Base-by-base conservation (phyloP, 2,888 invertebrate genomes). In the Phengaris alcon region DNA sequence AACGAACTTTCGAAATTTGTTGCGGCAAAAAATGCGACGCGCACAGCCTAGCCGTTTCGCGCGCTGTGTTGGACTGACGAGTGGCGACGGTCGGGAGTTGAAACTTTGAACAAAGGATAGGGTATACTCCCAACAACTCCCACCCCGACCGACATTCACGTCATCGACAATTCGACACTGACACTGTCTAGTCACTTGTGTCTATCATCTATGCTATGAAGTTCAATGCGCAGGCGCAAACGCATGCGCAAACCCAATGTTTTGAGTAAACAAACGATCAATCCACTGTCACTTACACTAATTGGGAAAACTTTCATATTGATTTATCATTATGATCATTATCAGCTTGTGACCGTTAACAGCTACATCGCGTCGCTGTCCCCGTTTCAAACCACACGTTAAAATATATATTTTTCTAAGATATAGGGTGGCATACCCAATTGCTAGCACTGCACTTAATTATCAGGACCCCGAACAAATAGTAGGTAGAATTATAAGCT, bases 21-120 rank as follows among this genome's bases (percentile, higher is more conserved):
- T 78, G 78, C 79, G 80, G 83, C 79, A 80, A 80, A 79, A 82
- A 79, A 73, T 78, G 77, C 85, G 84, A 84, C 84, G 81, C 87
- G 85, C 87, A 83, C 87, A 83, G 82, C 84, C 83, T 35, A 82
- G 82, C 87, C 84, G 86, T 84, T 82, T 84, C 85, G 84, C 90
- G 89, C 87, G 85, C 88, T 84, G 84, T 86, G 85, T 81, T 86
- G 81, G 82, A 90, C 89, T 90, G 90, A 84, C 83, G 78, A 78
- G 68, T 44, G 73, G 68, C 76, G 48, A 68, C 70, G 48, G 73
- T 70, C 76, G 55, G 73, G 69, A 10, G n/a, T 9, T 15, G 46
- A 48, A 68, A 35, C 44, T 44, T 68, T 15, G 9, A 59, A 69
- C 69, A 69, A 69, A 69, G 48, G 69, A 22, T 70, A 22, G 15